Base-by-base conservation (phyloP, 2,888 invertebrate species). In the Apamea crenata region DNA sequence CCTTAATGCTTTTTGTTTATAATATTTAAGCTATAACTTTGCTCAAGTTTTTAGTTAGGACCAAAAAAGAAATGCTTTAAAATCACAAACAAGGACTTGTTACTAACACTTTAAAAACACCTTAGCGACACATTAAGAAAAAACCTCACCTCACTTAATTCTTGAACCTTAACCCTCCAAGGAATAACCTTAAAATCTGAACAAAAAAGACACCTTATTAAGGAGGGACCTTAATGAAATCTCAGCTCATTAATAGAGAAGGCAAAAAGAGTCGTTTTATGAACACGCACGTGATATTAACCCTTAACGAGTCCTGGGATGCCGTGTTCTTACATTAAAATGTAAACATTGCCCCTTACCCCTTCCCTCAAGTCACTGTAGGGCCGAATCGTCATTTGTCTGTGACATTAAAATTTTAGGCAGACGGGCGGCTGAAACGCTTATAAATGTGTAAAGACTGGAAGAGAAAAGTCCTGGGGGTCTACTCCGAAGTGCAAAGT, bases 271-370 rank as follows among this genome's bases (percentile, higher is more conserved):
- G 93, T 91, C 90, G 92, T 94, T 95, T 94, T 91, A 91, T 92
- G 87, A 92, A 91, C 77, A 77, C 79, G 93, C 93, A 93, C 93
- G 93, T 93, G 92, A 93, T 93, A 95, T 95, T 92, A 94, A 92
- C 93, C 95, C 94, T 94, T 95, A 95, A 95, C 94, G 95, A 95
- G 93, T 93, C 88, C 87, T 85, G 87, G 90, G 92, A 90, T 89
- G 88, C 75, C 90, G 76, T 93, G 93, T 95, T 96, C 96, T 95
- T 96, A 94, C 95, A 96, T 96, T 96, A 96, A 96, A 96, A 95
- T 95, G 95, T 96, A 96, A 96, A 96, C 96, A 95, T 92, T 91
- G 93, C 94, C 96, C 94, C 93, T 94, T 94, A 94, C 96, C 95
- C 94, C 94, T 95, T 93, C 92, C 91, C 93, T 92, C 91, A 94